These are phyloP conservation scores for Battus philenor DNA, from an alignment of 1,140 invertebrate species.

Conservation along the genomic window DNA sequence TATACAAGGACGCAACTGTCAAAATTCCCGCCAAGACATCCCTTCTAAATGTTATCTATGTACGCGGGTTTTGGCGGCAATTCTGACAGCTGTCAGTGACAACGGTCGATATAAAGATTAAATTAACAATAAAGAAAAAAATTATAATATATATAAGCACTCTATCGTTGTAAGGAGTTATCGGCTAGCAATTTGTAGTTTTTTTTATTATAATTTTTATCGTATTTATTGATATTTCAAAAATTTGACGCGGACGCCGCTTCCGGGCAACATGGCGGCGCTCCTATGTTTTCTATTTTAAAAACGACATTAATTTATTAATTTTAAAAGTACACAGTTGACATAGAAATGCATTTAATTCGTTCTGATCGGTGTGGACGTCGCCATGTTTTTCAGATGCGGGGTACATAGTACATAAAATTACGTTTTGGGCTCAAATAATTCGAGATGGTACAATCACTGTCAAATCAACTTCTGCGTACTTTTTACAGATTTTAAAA, in stretches of 20 bases:
- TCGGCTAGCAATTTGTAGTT: conserved; percentile 56
- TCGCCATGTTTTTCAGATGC: no score
- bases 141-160: conserved; percentile 62
- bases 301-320: no score
- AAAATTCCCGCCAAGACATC: conserved; percentile 4
- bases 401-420: no score
- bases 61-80: conserved; percentile 15
- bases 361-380: no score
- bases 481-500: no score
- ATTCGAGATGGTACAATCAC: no score
- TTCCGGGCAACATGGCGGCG: conserved; percentile 21
- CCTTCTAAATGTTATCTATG: neutral
- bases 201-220: conserved; percentile 37
- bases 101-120: neutral
- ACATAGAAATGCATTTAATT: conserved; percentile 7
- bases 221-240: no score
- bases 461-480: no score
- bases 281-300: no score
- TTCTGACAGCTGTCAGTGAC: conserved; percentile 11
- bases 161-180: conserved; percentile 47
- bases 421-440: no score
- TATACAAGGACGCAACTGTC: neutral
- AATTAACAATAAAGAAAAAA: conserved; percentile 35
- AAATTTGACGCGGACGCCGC: no score
- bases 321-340: conserved; percentile 1